phyloP scores from a whole-genome alignment of 2,797 vertebrate species.

The Melanotaenia boesemani region DNA sequence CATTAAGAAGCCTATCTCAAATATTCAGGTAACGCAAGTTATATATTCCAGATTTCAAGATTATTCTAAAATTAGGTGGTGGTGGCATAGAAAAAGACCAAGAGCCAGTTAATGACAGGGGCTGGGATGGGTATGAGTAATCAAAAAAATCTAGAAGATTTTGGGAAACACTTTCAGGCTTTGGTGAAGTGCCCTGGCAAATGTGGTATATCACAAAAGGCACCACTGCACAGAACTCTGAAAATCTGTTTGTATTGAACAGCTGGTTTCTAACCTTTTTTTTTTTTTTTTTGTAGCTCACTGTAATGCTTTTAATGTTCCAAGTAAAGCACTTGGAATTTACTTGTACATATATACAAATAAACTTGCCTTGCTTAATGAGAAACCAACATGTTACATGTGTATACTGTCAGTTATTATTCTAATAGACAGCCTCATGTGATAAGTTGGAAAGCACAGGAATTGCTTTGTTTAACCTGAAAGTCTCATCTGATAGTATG shows the following conservation, averaged over 20 bases:
- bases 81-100: not conserved
- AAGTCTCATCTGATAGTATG: not conserved
- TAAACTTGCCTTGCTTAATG: not conserved
- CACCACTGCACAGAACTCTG: not conserved
- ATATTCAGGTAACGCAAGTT: constrained; percentile 9
- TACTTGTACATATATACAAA: no score
- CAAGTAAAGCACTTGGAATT: no score
- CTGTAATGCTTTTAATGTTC: no score
- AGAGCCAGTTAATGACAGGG: not conserved
- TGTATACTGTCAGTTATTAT: not conserved
- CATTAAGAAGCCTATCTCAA: constrained; percentile 1
- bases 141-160: not conserved
- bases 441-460: constrained; percentile 2
- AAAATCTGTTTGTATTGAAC: constrained; percentile 4
- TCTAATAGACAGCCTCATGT: not conserved
- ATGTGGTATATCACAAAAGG: not conserved
- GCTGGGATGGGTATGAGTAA: not conserved
- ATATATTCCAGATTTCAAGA: not conserved
- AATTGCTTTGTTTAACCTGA: not conserved
- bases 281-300: constrained; percentile 3
- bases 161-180: not conserved
- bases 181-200: not conserved
- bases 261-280: not conserved
- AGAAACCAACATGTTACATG: not conserved
- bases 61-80: not conserved